Evolutionary conservation across 2,797 vertebrate genomes (phyloP), one percentile per base, ranked within the genome.

Genomic region (Labeo calbasu): DNA sequence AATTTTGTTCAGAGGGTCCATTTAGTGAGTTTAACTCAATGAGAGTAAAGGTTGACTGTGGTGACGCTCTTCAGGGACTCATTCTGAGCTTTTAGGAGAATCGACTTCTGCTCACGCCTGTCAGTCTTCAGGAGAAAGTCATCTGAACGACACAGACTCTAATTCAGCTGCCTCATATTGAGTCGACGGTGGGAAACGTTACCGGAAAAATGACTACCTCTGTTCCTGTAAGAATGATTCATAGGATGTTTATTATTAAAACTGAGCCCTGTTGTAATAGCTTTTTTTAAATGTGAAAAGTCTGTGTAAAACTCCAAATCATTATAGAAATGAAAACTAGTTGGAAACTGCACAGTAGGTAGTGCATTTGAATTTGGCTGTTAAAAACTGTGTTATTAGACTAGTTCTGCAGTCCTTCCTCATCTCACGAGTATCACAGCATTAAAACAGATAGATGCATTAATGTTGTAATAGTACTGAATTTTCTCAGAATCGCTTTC

Each of bases 11-110:
- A 11, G 73, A 73, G 66, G 57, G 78, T 77, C 61, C 17, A 65
- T 70, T 83, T 43, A 81, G 83, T 11, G 36, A 57, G 81, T 66
- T 76, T 76, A 80, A 68, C 85, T 86, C n/a, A 17, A 69, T 53
- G 57, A 84, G 48, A 73, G 75, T 66, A 78, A 81, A 66, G 72
- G 57, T 36, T 59, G 55, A 84, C 32, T 77, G 80, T 2, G 17
- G 11, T 23, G 43, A 9, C 0, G 48, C 71, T 73, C 48, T 19
- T 51, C 48, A 23, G 73, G 21, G 75, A 77, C 75, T 63, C 36
- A 25, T 12, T 78, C 21, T 43, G 36, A 77, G 75, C 21, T 77
- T 43, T 78, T 23, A 63, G 43, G 76, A 78, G 76, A 28, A 78
- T 63, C 23, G n/a, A 23, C 14, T 25, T n/a, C 19, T 10, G 21